Conservation (phyloP, 1,140 invertebrate species). For the Lordiphosa clarofinis region DNA sequence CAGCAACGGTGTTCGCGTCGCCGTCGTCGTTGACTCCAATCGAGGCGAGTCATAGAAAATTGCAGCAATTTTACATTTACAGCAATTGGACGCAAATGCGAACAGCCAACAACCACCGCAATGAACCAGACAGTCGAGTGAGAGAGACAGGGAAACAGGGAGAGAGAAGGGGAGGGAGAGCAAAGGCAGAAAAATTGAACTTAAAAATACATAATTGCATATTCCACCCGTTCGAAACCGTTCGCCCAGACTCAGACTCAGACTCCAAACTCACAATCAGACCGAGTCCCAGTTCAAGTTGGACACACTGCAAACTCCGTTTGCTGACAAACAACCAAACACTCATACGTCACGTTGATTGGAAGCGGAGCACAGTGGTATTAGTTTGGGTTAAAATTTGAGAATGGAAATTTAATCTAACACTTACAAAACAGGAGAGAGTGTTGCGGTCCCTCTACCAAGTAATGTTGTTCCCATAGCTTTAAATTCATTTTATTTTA, state of each 20-base stretch:
- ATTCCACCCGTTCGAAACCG: slow-evolving; percentile 39
- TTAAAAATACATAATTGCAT: slow-evolving; percentile 78
- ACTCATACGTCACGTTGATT: slow-evolving; percentile 72
- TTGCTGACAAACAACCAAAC: slow-evolving; percentile 67
- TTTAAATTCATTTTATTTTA: too few relatives aligned
- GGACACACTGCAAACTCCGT: slow-evolving; percentile 45
- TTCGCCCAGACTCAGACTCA: slow-evolving; percentile 17
- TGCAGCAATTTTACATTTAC: slow-evolving; percentile 76
- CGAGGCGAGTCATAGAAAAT: slow-evolving; percentile 74
- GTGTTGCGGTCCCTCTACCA: too few relatives aligned
- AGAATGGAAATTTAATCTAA: too few relatives aligned
- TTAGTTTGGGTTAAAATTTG: too few relatives aligned
- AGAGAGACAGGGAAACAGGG: too few relatives aligned
- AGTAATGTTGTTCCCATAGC: too few relatives aligned
- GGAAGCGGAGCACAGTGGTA: slow-evolving; percentile 45
- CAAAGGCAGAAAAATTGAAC: slow-evolving; percentile 72
- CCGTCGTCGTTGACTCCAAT: slow-evolving; percentile 44
- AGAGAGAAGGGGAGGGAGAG: too few relatives aligned
- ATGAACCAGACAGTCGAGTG: too few relatives aligned
- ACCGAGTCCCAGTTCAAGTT: slow-evolving; percentile 35
- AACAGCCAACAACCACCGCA: slow-evolving; percentile 18
- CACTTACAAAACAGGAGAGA: too few relatives aligned
- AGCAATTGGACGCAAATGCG: slow-evolving; percentile 72
- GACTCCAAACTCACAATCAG: slow-evolving; percentile 17
- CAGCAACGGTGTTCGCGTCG: slow-evolving; percentile 55